These are phyloP conservation scores for Stomatorhinus walkeri DNA, from an alignment of 2,797 vertebrate genomes.

Conservation along the genomic window DNA sequence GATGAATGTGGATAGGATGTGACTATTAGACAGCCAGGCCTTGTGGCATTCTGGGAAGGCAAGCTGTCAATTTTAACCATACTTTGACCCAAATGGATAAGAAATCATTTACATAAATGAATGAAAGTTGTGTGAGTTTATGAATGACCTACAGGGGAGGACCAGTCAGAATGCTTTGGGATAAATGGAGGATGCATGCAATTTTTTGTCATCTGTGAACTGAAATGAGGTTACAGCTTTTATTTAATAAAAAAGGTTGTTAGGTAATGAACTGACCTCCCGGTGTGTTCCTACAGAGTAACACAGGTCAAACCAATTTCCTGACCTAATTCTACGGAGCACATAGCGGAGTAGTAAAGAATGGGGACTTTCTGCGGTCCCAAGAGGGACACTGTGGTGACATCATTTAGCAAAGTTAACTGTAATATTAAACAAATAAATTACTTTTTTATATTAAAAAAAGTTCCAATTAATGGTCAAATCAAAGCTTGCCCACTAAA, in stretches of 20 bases:
- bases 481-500: not conserved
- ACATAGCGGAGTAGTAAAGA: not conserved
- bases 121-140: not conserved
- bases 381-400: not conserved
- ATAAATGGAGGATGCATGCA: not conserved
- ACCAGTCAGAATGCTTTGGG: not conserved
- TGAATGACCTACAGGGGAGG: not conserved
- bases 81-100: too few relatives aligned
- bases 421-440: not conserved
- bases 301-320: not conserved
- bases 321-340: not conserved
- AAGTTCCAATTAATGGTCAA: not conserved
- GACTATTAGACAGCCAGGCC: not conserved
- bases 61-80: not conserved
- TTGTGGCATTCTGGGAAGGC: not conserved
- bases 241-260: not conserved
- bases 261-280: not conserved
- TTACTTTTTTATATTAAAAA: not conserved
- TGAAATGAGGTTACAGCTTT: not conserved
- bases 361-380: not conserved
- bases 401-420: not conserved
- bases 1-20: not conserved
- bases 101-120: not conserved
- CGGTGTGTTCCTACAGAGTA: not conserved
- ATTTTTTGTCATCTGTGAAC: not conserved